These are phyloP conservation scores for Pygoscelis antarcticus DNA, from an alignment of 2,113 vertebrate genomes.

Conservation along the genomic window DNA sequence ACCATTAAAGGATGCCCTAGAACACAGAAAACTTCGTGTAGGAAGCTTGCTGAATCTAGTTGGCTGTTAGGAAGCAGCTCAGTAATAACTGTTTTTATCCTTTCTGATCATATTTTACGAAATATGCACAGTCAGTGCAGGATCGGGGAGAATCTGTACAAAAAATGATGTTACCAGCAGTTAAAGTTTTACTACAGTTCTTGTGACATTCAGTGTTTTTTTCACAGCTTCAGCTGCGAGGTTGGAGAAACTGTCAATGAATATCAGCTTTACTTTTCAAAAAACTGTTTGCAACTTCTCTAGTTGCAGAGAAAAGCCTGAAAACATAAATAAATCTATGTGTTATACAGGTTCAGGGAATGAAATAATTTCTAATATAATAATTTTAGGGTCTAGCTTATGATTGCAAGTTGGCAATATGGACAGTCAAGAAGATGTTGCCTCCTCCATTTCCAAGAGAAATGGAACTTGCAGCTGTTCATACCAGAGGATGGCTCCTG, in stretches of 20 bases:
- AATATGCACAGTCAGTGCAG: background rate
- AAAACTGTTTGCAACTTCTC: background rate
- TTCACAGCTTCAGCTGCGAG: background rate
- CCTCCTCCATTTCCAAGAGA: background rate
- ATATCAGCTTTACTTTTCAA: background rate
- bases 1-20: background rate
- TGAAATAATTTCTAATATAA: background rate
- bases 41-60: background rate
- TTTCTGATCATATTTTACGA: background rate
- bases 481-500: accelerated
- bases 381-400: background rate
- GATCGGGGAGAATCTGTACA: background rate
- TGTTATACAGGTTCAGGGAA: background rate
- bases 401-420: background rate
- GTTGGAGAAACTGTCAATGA: background rate
- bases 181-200: background rate
- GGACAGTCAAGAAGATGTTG: background rate
- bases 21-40: background rate
- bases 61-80: background rate
- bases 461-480: background rate
- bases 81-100: background rate
- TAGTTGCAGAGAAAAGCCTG: background rate
- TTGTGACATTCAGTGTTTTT: background rate
- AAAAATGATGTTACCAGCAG: background rate
- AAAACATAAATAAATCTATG: background rate